Evolutionary conservation across 2,888 invertebrate species (phyloP), one percentile per base, ranked within the genome.

Genomic region (Eupsilia transversa): DNA sequence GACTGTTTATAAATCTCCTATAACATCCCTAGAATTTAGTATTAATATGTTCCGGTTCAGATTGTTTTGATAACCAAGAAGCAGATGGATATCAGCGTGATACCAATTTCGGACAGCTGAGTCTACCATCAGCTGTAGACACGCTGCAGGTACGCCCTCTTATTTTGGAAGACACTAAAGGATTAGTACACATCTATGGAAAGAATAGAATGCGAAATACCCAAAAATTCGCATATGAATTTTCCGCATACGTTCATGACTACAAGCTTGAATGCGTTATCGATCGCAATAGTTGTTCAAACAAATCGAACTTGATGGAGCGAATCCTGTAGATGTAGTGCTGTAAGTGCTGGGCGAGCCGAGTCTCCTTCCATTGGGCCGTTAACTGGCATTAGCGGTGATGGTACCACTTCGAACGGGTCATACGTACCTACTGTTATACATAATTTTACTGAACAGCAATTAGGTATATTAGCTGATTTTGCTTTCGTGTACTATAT

Each of bases 381-480:
- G 30, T 56, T 77, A 77, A 77, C 71, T 80, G 71, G 77, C 30
- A 82, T 81, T 77, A 80, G 63, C 14, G 12, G 46, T 12, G 52
- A n/a, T 30, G 38, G 33, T 27, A 41, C 41, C 30, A 52, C 56
- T 74, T 67, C 35, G 14, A 49, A 52, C 49, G 30, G 27, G 5
- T 59, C 33, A n/a, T 35, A 63, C 14, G 14, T 59, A n/a, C n/a
- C n/a, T n/a, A n/a, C n/a, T n/a, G n/a, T n/a, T n/a, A n/a, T n/a
- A n/a, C n/a, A n/a, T n/a, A n/a, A n/a, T n/a, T n/a, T n/a, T n/a
- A n/a, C n/a, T n/a, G n/a, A n/a, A n/a, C n/a, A n/a, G n/a, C n/a
- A n/a, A n/a, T n/a, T n/a, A n/a, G n/a, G n/a, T n/a, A n/a, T n/a
- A n/a, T n/a, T n/a, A n/a, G n/a, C n/a, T n/a, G n/a, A n/a, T n/a